A percentile compares a stretch with the other conserved stretches of the same genome.
Conservation (phyloP, 2,888 invertebrate genomes). For the Spialia ferax region DNA sequence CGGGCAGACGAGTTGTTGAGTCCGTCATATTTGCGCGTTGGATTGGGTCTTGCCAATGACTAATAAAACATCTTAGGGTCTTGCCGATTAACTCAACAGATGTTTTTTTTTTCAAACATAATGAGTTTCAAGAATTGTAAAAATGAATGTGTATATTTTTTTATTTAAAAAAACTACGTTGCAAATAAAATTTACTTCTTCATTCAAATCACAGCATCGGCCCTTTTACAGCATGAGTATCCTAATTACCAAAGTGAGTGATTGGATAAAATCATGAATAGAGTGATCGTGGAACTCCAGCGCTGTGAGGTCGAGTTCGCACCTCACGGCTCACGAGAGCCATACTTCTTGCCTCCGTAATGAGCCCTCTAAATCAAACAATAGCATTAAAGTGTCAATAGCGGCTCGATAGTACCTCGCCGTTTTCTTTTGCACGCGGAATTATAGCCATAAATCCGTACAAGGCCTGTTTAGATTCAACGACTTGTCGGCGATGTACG, state of each 20-base stretch:
- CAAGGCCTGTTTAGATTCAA: constrained; percentile 63
- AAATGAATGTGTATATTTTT: no score
- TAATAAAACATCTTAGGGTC: no score
- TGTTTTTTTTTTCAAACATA: no score
- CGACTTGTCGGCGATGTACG: constrained; percentile 54
- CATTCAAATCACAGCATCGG: no score
- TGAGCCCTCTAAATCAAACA: constrained; percentile 86
- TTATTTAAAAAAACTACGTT: no score
- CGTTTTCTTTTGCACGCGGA: constrained; percentile 81
- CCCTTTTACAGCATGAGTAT: neutral
- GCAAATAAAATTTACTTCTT: no score
- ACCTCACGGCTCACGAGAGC: constrained; percentile 64
- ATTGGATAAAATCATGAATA: constrained; percentile 61
- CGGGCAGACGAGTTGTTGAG: no score
- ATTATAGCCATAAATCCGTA: constrained; percentile 81
- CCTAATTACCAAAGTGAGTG: constrained; percentile 19
- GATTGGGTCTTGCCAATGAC: constrained; percentile 25
- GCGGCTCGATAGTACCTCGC: constrained; percentile 80
- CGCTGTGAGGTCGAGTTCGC: constrained; percentile 57
- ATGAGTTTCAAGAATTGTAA: no score
- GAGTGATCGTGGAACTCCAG: constrained; percentile 50
- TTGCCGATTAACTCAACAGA: no score
- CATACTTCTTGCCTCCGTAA: constrained; percentile 77
- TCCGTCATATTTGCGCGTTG: constrained; percentile 7
- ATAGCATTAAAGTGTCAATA: constrained; percentile 87